Conservation (phyloP, 2,797 vertebrate species). For the Tragopan temminckii region DNA sequence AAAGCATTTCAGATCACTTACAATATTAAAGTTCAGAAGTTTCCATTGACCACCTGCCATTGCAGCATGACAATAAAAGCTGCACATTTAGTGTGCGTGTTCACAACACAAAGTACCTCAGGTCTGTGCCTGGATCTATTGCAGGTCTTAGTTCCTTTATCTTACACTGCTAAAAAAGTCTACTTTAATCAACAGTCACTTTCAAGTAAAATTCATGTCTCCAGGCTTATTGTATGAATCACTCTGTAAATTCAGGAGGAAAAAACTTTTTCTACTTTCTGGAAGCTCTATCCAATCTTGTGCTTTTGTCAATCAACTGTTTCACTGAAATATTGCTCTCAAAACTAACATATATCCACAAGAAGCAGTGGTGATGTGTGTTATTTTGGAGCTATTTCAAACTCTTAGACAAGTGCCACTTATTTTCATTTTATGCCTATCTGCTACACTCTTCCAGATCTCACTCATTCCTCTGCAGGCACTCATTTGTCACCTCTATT, state of each 20-base stretch:
- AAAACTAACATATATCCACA: constrained; percentile 3
- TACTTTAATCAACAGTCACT: neutral
- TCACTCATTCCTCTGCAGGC: constrained; percentile 38
- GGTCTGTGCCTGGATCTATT: neutral
- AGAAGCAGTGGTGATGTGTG: neutral
- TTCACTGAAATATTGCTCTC: constrained; percentile 33
- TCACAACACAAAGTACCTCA: neutral
- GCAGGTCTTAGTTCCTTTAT: neutral
- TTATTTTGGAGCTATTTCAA: constrained; percentile 61
- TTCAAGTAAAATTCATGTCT: neutral
- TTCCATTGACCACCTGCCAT: fast-evolving
- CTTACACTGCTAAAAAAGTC: neutral
- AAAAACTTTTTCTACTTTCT: neutral
- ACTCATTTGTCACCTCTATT: constrained; percentile 58
- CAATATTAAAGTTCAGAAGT: neutral
- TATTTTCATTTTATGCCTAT: constrained; percentile 67
- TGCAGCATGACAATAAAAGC: neutral
- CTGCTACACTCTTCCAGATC: constrained; percentile 36
- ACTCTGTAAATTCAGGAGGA: neutral
- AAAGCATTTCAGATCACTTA: neutral
- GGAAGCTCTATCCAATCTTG: neutral
- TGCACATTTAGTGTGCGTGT: too few species aligned
- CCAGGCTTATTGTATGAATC: neutral
- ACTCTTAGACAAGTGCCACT: constrained; percentile 45
- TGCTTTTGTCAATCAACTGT: neutral